Conservation (phyloP, 2,797 vertebrate species). For the Pseudochromis fuscus region DNA sequence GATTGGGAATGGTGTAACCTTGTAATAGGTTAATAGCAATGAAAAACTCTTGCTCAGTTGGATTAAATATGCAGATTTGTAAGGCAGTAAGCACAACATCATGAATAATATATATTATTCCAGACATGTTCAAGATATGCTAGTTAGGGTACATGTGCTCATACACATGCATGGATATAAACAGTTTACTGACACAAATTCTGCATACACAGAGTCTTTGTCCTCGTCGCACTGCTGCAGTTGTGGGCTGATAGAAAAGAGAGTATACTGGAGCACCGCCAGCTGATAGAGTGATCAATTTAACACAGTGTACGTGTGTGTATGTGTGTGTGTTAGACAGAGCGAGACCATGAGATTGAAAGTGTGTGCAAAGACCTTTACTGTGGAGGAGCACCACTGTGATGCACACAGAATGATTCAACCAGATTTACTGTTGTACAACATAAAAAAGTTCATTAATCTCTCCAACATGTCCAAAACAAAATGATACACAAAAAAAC, state of each 20-base stretch:
- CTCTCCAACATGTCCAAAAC: background rate
- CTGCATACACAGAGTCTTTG: background rate
- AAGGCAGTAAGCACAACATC: background rate
- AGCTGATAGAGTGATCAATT: slow-evolving; percentile 58
- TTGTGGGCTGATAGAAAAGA: slow-evolving; percentile 27
- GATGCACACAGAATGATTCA: background rate
- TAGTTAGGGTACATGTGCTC: background rate
- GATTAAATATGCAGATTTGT: slow-evolving; percentile 34
- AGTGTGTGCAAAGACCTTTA: slow-evolving; percentile 13
- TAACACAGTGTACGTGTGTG: slow-evolving; percentile 12
- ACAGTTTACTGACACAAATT: background rate
- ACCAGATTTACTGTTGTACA: background rate
- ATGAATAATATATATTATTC: no score
- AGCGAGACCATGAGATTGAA: background rate
- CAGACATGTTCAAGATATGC: background rate
- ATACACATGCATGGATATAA: slow-evolving; percentile 3
- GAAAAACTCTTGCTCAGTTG: background rate
- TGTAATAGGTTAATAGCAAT: slow-evolving; percentile 13
- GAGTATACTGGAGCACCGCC: slow-evolving; percentile 39
- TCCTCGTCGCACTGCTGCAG: slow-evolving; percentile 25
- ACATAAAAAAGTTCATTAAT: background rate
- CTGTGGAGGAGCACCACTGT: background rate
- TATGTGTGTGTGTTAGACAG: slow-evolving; percentile 19
- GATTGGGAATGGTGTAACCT: slow-evolving; percentile 35
- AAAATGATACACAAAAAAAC: background rate